Evolutionary conservation across 2,797 vertebrate species (phyloP).

Genomic region (Melopsittacus undulatus): DNA sequence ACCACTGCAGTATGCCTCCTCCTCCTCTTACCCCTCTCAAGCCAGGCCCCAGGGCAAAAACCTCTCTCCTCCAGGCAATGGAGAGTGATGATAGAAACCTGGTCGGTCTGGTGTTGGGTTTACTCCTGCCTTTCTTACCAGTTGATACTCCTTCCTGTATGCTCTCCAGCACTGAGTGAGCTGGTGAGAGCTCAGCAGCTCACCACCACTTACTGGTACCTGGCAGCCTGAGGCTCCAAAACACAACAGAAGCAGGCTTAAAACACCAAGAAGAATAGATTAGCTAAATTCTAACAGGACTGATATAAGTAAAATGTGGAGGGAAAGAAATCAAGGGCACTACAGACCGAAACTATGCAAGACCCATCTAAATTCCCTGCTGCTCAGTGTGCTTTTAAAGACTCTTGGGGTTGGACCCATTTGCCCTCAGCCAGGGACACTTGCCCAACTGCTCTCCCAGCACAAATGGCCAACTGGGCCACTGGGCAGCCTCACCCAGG

Average conservation of each 20-base stretch:
- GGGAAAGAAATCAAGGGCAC: neutral
- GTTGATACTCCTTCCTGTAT: neutral
- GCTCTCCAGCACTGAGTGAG: neutral
- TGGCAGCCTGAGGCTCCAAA: neutral
- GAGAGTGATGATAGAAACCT: neutral
- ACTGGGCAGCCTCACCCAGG: neutral
- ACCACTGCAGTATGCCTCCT: neutral
- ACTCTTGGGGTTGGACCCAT: neutral
- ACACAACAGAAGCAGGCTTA: neutral
- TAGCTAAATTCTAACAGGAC: neutral
- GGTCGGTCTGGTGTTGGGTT: neutral
- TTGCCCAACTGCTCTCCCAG: neutral
- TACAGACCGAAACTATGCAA: neutral
- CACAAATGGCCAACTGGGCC: neutral
- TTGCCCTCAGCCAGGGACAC: neutral
- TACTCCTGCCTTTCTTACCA: neutral
- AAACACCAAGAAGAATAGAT: neutral
- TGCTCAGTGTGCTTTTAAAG: neutral
- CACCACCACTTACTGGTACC: neutral
- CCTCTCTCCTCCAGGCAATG: neutral
- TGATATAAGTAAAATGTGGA: neutral
- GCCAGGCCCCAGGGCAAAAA: neutral
- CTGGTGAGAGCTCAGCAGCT: neutral
- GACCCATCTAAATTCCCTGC: neutral
- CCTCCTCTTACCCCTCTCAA: neutral